phyloP scores from a whole-genome alignment of 1,140 invertebrate genomes.

The Dendroctonus valens region DNA sequence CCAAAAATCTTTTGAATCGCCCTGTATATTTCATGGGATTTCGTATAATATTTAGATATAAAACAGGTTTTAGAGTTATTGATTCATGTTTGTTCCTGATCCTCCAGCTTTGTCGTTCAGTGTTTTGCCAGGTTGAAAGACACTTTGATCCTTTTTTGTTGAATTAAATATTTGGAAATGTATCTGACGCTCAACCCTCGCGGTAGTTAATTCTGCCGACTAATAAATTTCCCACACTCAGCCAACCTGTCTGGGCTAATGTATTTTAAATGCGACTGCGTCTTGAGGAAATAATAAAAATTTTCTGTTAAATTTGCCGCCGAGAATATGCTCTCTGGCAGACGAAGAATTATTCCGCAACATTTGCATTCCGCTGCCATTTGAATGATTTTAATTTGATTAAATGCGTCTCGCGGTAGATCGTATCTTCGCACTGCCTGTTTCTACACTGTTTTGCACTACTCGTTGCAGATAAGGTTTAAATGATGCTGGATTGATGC shows the following conservation, averaged over 20 bases:
- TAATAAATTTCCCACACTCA: conserved; percentile 14
- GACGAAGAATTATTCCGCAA: conserved; percentile 34
- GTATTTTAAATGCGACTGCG: conserved; percentile 24
- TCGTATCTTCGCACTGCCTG: conserved; percentile 23
- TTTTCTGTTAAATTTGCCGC: conserved; percentile 37
- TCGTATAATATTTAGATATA: too few species aligned
- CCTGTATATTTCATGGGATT: too few species aligned
- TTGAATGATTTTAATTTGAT: conserved; percentile 38
- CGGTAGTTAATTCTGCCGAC: conserved; percentile 4
- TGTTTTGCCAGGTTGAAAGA: too few species aligned
- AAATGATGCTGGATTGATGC: conserved; percentile 2
- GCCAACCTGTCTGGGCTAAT: conserved; percentile 16
- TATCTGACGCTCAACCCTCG: background rate
- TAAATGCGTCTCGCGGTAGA: conserved; percentile 25
- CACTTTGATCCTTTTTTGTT: background rate
- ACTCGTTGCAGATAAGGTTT: conserved; percentile 15
- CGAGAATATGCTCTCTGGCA: conserved; percentile 24
- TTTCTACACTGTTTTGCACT: conserved; percentile 33
- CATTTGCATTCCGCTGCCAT: conserved; percentile 36
- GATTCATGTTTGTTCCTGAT: too few species aligned
- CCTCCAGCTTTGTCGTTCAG: too few species aligned
- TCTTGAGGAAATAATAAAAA: conserved; percentile 31
- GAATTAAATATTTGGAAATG: background rate
- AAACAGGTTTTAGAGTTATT: too few species aligned
- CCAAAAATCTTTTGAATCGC: too few species aligned